phyloP scores from a whole-genome alignment of 2,113 vertebrate species.

The Sciurus niger region DNA sequence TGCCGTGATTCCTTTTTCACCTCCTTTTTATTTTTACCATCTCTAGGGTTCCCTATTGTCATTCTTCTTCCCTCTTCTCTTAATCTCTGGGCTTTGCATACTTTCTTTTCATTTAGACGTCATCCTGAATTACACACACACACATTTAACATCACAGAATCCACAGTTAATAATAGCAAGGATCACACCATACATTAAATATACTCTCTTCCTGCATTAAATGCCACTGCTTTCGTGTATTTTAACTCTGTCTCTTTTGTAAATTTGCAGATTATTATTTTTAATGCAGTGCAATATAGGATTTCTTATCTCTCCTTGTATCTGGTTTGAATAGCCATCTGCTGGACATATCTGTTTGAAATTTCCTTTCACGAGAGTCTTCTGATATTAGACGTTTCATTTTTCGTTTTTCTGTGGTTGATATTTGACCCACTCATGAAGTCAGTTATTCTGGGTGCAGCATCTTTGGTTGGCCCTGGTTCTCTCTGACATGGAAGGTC shows the following conservation, averaged over 20 bases:
- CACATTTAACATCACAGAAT: background rate
- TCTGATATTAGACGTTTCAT: background rate
- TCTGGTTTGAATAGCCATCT: background rate
- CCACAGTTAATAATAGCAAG: background rate
- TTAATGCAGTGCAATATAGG: background rate
- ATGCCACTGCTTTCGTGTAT: background rate
- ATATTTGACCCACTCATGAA: background rate
- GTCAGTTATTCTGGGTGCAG: background rate
- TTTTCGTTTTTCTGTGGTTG: background rate
- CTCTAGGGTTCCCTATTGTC: background rate
- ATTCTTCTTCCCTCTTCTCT: background rate
- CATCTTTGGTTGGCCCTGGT: background rate
- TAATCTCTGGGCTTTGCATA: background rate
- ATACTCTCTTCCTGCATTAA: background rate
- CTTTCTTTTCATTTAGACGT: background rate
- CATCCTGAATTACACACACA: background rate
- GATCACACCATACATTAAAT: background rate
- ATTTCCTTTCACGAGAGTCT: background rate
- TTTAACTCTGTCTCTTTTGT: background rate
- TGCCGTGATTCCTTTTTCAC: background rate
- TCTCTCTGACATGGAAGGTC: background rate
- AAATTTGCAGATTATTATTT: too few relatives aligned
- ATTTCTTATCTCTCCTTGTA: background rate
- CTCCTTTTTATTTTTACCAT: background rate
- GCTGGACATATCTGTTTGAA: background rate